Evolutionary conservation across 2,888 invertebrate genomes (phyloP), one percentile per base, ranked within the genome.

Genomic region (Villa cingulata): DNA sequence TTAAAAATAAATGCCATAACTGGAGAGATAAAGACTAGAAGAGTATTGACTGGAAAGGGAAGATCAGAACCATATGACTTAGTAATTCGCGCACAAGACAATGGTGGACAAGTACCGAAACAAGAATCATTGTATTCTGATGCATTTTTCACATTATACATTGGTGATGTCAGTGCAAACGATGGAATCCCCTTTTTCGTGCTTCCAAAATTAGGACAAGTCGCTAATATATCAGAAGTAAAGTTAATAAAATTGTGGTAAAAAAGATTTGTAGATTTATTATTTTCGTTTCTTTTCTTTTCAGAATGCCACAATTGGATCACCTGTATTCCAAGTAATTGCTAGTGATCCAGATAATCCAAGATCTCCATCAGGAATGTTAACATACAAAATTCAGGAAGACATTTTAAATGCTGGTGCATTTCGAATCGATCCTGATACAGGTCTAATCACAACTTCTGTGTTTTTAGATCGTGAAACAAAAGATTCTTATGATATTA

Each of bases 291-390:
- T 46, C 49, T 50, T 53, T 61, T n/a, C n/a, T n/a, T n/a, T 62
- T 19, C 57, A 82, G 77, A 85, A 86, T 59, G 80, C 82, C 2
- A 78, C 81, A 0, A 72, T 81, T 37, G 83, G 83, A 1, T 78
- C 84, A 1, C 72, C 79, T 0, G 85, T 86, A 0, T 86, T 80
- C 56, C 81, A 84, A 70, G 83, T 83, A 0, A 75, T 81, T 4
- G 86, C 85, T 0, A 79, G 78, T 15, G 86, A 86, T 64, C 85
- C 86, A 0, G 86, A 86, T 55, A 83, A 84, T 58, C 81, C 83
- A 0, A 78, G 76, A 37, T 76, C 80, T n/a, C 81, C 81, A 0
- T 82, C 85, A 15, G 86, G 86, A 1, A 78, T 77, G 52, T 73
- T 86, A 0, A 75, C 74, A 10, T 86, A 83, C 58, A 79, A 76